phyloP scores from a whole-genome alignment of 1,140 invertebrate species.

The Cyclargus thomasi region DNA sequence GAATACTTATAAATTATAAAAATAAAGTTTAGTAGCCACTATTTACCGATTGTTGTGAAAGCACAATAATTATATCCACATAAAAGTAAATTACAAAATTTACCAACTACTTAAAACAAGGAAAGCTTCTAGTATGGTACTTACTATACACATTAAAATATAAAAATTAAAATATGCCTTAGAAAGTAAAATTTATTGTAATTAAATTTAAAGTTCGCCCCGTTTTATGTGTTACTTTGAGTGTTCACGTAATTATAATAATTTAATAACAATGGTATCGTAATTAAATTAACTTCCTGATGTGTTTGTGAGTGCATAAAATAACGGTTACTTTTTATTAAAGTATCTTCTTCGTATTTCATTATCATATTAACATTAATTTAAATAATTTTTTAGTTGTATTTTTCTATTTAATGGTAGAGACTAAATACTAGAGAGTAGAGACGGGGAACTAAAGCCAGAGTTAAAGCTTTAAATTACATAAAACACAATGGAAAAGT shows the following conservation, averaged over 20 bases:
- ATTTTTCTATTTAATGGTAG: background rate
- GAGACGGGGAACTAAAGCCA: no score
- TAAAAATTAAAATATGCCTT: background rate
- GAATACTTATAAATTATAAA: no score
- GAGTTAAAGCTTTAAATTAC: no score
- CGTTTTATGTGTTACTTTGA: constrained; percentile 12
- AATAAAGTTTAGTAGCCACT: no score
- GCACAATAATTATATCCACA: background rate
- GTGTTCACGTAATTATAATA: background rate
- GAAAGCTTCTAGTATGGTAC: background rate
- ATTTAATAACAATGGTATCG: constrained; percentile 8
- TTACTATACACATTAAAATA: constrained; percentile 10
- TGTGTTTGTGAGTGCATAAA: constrained; percentile 9
- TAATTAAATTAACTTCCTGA: constrained; percentile 13
- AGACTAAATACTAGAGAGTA: no score
- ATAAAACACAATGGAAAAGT: no score
- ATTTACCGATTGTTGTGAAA: no score
- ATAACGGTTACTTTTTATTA: constrained; percentile 1
- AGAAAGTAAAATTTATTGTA: constrained; percentile 5
- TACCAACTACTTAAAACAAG: background rate
- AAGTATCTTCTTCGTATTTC: background rate
- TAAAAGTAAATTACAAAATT: background rate
- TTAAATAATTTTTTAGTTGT: background rate
- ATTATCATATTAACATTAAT: background rate
- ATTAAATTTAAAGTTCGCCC: background rate